Conservation (phyloP, 1,140 invertebrate genomes). For the Drosophila burlai region DNA sequence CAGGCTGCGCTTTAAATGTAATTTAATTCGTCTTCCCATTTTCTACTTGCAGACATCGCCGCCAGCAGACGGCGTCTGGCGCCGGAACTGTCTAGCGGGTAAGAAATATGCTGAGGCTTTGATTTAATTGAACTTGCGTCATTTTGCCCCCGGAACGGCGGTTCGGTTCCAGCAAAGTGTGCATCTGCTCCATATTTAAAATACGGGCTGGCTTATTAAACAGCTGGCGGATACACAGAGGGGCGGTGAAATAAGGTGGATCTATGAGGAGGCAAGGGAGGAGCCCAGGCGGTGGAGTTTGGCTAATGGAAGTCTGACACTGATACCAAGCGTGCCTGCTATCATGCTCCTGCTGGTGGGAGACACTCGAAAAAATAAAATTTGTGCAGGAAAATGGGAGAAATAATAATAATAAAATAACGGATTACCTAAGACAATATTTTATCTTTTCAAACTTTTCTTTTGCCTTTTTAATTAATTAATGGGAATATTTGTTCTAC, state of each 20-base stretch:
- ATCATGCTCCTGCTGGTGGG: not conserved
- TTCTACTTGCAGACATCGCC: slow-evolving; percentile 72
- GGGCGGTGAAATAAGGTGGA: slow-evolving; percentile 3
- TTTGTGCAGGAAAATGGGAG: too few species aligned
- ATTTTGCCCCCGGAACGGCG: slow-evolving; percentile 19
- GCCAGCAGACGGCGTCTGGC: slow-evolving; percentile 81
- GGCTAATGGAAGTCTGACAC: slow-evolving; percentile 54
- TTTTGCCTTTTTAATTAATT: too few species aligned
- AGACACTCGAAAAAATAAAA: slow-evolving; percentile 2
- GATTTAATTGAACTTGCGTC: slow-evolving; percentile 78
- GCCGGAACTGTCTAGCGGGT: slow-evolving; percentile 81
- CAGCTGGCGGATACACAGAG: slow-evolving; percentile 25
- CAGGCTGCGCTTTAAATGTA: slow-evolving; percentile 73
- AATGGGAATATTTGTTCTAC: not conserved
- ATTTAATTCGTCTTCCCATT: slow-evolving; percentile 81
- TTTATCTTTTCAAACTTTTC: not conserved
- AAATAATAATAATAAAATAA: not conserved
- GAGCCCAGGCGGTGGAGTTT: slow-evolving; percentile 9
- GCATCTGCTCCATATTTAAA: slow-evolving; percentile 75
- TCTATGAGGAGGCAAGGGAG: too few species aligned
- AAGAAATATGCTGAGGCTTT: slow-evolving; percentile 79
- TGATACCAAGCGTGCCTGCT: slow-evolving; percentile 26
- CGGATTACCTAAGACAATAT: not conserved
- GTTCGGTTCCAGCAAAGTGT: slow-evolving; percentile 10
- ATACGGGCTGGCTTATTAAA: slow-evolving; percentile 71